Evolutionary conservation across 2,797 vertebrate genomes (phyloP).

Genomic region (Rhynchotus rufescens): DNA sequence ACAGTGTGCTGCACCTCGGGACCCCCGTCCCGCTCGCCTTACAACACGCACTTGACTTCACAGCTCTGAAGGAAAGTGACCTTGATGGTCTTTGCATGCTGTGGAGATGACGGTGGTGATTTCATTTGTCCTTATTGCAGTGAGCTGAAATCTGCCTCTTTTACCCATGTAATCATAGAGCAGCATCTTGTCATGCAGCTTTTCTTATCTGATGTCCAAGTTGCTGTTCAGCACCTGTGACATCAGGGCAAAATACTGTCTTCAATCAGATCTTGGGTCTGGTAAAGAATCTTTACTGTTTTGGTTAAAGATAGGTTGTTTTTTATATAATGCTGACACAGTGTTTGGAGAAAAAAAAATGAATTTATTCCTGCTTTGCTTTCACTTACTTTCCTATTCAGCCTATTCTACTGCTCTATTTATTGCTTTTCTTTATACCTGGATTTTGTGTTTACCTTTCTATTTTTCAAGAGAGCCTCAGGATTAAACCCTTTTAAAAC

Average conservation of each 20-base stretch:
- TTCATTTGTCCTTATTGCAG: rapidly evolving
- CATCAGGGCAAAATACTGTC: not conserved
- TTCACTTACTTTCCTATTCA: not conserved
- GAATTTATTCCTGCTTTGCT: not conserved
- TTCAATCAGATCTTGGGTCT: rapidly evolving
- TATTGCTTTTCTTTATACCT: not conserved
- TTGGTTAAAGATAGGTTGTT: not conserved
- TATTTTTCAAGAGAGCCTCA: not conserved
- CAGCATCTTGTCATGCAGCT: rapidly evolving
- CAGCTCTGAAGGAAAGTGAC: not conserved
- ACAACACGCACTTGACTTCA: rapidly evolving
- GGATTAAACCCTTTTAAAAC: not conserved
- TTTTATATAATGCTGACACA: too few relatives aligned
- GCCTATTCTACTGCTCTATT: rapidly evolving
- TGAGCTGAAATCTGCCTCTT: rapidly evolving
- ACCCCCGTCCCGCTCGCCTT: not conserved
- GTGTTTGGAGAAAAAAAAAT: not conserved
- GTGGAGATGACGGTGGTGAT: not conserved
- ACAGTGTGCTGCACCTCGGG: not conserved
- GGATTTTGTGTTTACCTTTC: not conserved
- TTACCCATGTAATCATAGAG: not conserved
- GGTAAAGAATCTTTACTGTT: not conserved
- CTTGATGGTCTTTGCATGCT: not conserved
- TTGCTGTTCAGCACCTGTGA: not conserved
- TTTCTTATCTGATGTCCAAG: rapidly evolving